Evolutionary conservation across 2,797 vertebrate species (phyloP), one percentile per base, ranked within the genome.

Genomic region (Sebastes itinus): DNA sequence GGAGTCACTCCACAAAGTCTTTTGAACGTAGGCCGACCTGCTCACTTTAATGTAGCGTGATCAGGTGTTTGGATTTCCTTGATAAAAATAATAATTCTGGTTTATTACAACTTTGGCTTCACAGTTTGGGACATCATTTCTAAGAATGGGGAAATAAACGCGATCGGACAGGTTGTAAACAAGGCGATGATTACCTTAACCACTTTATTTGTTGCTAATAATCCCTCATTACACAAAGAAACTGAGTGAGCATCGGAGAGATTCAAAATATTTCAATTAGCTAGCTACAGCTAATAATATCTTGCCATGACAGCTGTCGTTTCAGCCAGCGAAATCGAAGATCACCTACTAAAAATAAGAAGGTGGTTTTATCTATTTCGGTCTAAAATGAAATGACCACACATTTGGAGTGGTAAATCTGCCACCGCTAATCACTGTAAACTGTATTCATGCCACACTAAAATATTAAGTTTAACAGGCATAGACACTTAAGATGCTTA

Each of bases 61-160:
- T 59, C 5, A 0, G 2, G 28, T 58, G n/a, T 54, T 59, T 12
- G 18, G 54, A 30, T 6, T 52, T 70, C 56, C 13, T 73, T 46
- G 10, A 49, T 77, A 2, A 52, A 52, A 13, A 33, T 27, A 70
- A 80, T 70, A 18, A 75, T 63, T 88, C 64, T 20, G 70, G 52
- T 83, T 76, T 46, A 69, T 67, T 72, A 66, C 52, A 60, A 63
- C 18, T 63, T 71, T n/a, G 33, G 20, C 65, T 75, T 72, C 23
- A 72, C 23, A 23, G 23, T 55, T 42, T 27, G 11, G 8, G 18
- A 63, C 7, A 49, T 16, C 4, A 12, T 32, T 60, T 23, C 20
- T 28, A 46, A 54, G 14, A 35, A 10, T 7, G 4, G 23, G 20
- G 28, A 7, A 6, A 9, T 3, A 75, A 14, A 12, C 2, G 12